Evolutionary conservation across 1,140 invertebrate genomes (phyloP).

Genomic region (Drosophila quadrilineata): DNA sequence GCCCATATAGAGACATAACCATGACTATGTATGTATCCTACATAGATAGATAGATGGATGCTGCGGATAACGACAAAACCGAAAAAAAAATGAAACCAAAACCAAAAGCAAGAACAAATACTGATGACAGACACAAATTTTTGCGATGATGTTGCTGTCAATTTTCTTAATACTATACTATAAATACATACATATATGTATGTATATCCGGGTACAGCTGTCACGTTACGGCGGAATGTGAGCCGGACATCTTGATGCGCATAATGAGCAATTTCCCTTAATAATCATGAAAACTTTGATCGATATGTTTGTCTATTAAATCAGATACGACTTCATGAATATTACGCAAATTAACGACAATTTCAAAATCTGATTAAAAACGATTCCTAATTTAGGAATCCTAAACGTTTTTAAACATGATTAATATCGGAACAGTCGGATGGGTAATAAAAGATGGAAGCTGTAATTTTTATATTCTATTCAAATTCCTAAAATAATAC

Average conservation of each 20-base stretch:
- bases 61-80: too few species aligned
- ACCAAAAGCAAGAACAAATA: constrained; percentile 24
- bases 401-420: too few species aligned
- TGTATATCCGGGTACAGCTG: constrained; percentile 14
- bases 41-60: constrained; percentile 14
- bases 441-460: too few species aligned
- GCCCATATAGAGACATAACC: too few species aligned
- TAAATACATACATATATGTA: constrained; percentile 10
- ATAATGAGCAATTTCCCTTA: constrained; percentile 6
- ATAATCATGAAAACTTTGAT: neutral
- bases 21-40: too few species aligned
- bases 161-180: constrained; percentile 20
- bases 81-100: constrained; percentile 5
- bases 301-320: constrained; percentile 1
- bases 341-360: neutral
- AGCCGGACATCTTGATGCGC: neutral
- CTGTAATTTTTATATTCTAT: too few species aligned
- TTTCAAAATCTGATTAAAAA: too few species aligned
- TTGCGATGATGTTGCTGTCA: constrained; percentile 47
- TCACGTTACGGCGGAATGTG: neutral
- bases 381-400: too few species aligned
- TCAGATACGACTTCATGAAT: neutral
- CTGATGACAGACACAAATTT: constrained; percentile 35
- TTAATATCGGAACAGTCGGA: too few species aligned
- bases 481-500: too few species aligned